phyloP scores from a whole-genome alignment of 2,113 vertebrate species.

The Chaetorhynchus papuensis region DNA sequence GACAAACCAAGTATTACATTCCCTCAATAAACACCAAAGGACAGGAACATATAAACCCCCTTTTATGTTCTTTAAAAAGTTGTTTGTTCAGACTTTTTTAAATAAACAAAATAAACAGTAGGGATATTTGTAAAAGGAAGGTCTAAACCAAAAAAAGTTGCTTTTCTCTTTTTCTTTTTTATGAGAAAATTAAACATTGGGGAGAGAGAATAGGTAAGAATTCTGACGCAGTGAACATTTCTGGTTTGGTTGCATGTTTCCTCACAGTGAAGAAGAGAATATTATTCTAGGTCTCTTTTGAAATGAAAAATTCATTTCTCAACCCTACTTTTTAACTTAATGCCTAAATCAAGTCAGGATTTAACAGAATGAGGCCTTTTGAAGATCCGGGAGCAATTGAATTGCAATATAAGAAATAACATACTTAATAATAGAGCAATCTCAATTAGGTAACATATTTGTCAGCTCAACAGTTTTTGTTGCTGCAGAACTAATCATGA shows the following conservation, averaged over 20 bases:
- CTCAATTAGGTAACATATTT: neutral
- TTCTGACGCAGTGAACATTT: neutral
- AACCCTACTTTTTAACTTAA: neutral
- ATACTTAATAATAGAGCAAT: neutral
- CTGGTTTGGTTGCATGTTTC: neutral
- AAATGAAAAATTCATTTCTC: neutral
- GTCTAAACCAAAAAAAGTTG: neutral
- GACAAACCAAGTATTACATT: neutral
- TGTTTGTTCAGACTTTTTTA: accelerated
- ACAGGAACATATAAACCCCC: accelerated
- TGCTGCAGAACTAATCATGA: neutral
- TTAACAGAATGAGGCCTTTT: neutral
- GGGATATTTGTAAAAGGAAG: neutral
- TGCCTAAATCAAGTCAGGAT: neutral
- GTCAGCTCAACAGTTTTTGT: neutral
- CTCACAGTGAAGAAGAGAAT: neutral
- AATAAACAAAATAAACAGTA: neutral
- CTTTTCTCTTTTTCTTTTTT: accelerated
- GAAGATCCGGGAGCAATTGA: neutral
- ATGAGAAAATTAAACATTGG: neutral
- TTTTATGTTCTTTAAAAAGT: neutral
- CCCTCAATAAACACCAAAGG: neutral
- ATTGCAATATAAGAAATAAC: neutral
- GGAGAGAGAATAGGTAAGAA: neutral
- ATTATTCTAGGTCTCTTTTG: neutral